Base-by-base conservation (phyloP, 2,888 invertebrate species). In the Nemapogon koenigi region DNA sequence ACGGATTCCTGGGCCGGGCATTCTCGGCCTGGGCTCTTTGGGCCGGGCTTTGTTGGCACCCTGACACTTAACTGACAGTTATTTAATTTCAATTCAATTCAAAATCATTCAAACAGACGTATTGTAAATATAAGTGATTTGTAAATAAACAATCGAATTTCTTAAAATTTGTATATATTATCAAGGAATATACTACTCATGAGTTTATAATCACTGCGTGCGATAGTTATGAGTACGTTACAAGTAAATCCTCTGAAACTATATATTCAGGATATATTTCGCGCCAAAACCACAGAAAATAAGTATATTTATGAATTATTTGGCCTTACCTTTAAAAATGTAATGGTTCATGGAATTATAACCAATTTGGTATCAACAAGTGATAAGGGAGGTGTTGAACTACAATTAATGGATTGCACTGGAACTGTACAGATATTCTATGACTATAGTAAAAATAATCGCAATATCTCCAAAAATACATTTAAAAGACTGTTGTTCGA, bases 231-330 rank as follows among this genome's bases (percentile, higher is more conserved):
- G 37, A 47, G 50, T 29, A 52, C 49, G 35, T 49, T 51, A 16
- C 64, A 67, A 53, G 57, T 43, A 29, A 53, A 50, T 35, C 75
- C 75, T 1, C 10, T 76, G 14, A 78, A 78, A 48, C 37, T 76
- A 2, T 73, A 67, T 48, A 62, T 76, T 27, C 78, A 76, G 57
- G 78, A 78, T 41, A 57, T 75, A 38, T 75, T 58, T 49, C 71
- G 76, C 45, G 75, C 75, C 10, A 58, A 54, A 45, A 51, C 51
- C 38, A 57, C 52, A n/a, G 39, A 42, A 8, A 65, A 65, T 47
- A 70, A 64, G 49, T 78, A 75, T 42, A 51, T 66, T 19, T 73
- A 72, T 45, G 65, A 72, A 49, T 45, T 75, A 11, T 73, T 73
- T 35, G 62, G 61, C 1, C 30, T 62, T 8, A 59, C 53, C 37